Conservation (phyloP, 2,113 vertebrate species). For the Lepus europaeus region DNA sequence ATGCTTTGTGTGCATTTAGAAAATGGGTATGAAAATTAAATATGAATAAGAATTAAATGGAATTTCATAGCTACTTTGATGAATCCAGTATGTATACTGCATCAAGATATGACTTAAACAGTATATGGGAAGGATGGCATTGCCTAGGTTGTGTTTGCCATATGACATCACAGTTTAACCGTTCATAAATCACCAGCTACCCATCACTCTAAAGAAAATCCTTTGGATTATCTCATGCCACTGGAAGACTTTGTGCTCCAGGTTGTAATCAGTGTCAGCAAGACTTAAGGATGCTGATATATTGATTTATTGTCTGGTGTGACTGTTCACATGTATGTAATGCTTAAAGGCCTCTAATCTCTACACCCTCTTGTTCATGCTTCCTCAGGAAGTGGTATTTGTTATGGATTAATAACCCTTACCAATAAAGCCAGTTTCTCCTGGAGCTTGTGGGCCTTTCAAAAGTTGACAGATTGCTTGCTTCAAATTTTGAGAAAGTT, state of each 20-base stretch:
- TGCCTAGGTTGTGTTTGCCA: slow-evolving; percentile 75
- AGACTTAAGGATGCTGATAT: slow-evolving; percentile 76
- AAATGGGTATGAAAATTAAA: neutral
- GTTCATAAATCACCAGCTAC: slow-evolving; percentile 81
- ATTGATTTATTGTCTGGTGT: slow-evolving; percentile 74
- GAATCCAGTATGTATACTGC: neutral
- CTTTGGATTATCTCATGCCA: slow-evolving; percentile 73
- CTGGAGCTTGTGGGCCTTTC: slow-evolving; percentile 27
- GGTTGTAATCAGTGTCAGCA: slow-evolving; percentile 79
- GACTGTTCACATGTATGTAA: slow-evolving; percentile 62
- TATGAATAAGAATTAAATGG: slow-evolving; percentile 54
- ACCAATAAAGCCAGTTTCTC: slow-evolving; percentile 64
- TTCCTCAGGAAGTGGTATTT: slow-evolving; percentile 65
- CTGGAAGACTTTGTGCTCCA: slow-evolving; percentile 70
- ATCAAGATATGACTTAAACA: slow-evolving; percentile 62
- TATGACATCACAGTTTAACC: slow-evolving; percentile 70
- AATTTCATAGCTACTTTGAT: slow-evolving; percentile 42
- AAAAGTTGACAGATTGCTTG: slow-evolving; percentile 45
- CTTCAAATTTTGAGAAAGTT: slow-evolving; percentile 44
- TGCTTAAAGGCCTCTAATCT: slow-evolving; percentile 66
- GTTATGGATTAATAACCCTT: slow-evolving; percentile 52
- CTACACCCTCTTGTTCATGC: neutral
- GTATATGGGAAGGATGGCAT: slow-evolving; percentile 58
- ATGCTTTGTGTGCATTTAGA: neutral
- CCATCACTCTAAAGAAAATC: slow-evolving; percentile 69